Conservation (phyloP, 2,888 invertebrate genomes). For the Drosophila longiperda region DNA sequence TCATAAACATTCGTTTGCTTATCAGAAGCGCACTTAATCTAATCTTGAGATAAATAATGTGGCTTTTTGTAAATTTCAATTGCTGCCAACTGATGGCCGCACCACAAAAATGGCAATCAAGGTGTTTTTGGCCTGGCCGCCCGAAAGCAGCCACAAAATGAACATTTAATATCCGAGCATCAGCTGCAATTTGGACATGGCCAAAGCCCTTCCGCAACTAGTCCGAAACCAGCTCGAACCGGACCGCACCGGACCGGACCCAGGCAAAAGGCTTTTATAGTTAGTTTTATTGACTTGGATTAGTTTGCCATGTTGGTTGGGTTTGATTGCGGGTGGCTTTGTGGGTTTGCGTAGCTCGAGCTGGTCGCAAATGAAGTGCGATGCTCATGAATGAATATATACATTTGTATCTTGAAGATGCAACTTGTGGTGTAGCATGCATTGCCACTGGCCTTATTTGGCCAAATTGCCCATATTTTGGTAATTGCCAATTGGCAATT, state of each 20-base stretch:
- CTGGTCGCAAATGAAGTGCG: conserved; percentile 23
- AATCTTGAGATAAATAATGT: conserved; percentile 78
- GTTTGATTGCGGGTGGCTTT: conserved; percentile 2
- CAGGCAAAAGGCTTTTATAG: conserved; percentile 60
- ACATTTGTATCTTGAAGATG: conserved; percentile 47
- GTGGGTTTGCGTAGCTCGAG: not conserved
- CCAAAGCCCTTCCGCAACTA: conserved; percentile 44
- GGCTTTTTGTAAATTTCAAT: conserved; percentile 77
- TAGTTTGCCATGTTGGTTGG: conserved; percentile 44
- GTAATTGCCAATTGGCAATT: conserved; percentile 70
- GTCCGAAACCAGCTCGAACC: conserved; percentile 5
- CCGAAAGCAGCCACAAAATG: conserved; percentile 56
- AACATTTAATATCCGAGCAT: conserved; percentile 57
- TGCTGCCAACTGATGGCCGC: conserved; percentile 40
- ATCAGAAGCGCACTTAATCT: conserved; percentile 66
- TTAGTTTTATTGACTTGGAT: conserved; percentile 76
- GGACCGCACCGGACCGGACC: not conserved
- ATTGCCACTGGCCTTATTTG: conserved; percentile 23
- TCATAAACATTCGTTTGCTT: conserved; percentile 51
- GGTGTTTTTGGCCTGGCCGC: conserved; percentile 46
- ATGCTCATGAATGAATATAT: conserved; percentile 23
- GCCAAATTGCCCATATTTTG: conserved; percentile 56
- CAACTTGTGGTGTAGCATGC: conserved; percentile 13
- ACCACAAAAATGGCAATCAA: conserved; percentile 48
- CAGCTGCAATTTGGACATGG: conserved; percentile 69